Conservation (phyloP, 2,113 vertebrate genomes). For the Acanthochromis polyacanthus region DNA sequence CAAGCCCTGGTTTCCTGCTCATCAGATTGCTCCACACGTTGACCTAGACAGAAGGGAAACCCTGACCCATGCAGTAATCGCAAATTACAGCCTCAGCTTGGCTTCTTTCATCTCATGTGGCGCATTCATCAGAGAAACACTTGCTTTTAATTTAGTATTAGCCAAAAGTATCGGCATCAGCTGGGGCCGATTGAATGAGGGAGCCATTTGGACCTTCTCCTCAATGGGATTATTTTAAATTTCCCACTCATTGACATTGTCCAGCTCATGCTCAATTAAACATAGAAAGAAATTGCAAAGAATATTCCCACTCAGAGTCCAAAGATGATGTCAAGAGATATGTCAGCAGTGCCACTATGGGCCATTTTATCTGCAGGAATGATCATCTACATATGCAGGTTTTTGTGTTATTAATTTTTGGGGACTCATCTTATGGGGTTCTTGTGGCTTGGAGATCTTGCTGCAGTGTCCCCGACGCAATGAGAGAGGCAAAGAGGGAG, state of each 20-base stretch:
- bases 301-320: constrained; percentile 44
- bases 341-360: constrained; percentile 11
- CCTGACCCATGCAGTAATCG: constrained; percentile 71
- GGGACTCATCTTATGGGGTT: constrained; percentile 43
- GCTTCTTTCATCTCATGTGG: constrained; percentile 69
- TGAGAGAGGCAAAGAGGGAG: constrained; percentile 65
- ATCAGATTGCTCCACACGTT: constrained; percentile 72
- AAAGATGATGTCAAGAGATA: constrained; percentile 42
- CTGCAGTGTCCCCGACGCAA: constrained; percentile 47
- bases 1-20: constrained; percentile 55
- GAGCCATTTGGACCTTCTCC: constrained; percentile 46
- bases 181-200: constrained; percentile 40
- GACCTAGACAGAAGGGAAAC: constrained; percentile 74
- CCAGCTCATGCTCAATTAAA: constrained; percentile 55
- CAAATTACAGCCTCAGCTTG: constrained; percentile 69
- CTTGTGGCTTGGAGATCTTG: constrained; percentile 50
- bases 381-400: constrained; percentile 9
- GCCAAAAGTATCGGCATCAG: constrained; percentile 57
- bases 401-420: constrained; percentile 49
- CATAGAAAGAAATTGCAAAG: constrained; percentile 38
- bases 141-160: constrained; percentile 69
- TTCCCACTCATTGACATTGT: constrained; percentile 60
- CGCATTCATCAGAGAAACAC: constrained; percentile 68
- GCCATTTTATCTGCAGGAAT: constrained; percentile 1
- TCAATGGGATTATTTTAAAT: constrained; percentile 62